Evolutionary conservation across 1,140 invertebrate species (phyloP).

Genomic region (Apocrypta bakeri): DNA sequence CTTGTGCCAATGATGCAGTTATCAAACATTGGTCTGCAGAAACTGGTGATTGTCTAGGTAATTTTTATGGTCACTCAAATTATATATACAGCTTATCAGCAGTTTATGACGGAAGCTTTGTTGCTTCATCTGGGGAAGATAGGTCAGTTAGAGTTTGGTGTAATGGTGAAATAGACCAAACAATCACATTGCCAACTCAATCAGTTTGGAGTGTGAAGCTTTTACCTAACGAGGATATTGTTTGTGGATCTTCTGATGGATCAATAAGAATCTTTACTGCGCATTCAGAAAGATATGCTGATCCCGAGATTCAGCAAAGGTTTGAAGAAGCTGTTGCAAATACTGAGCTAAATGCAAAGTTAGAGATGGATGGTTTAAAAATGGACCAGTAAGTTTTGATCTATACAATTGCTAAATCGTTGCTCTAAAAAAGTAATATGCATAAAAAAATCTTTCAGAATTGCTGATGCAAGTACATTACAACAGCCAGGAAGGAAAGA

Average conservation of each 20-base stretch:
- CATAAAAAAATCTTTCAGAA: conserved; percentile 65
- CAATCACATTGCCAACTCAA: conserved; percentile 86
- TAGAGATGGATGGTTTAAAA: conserved; percentile 88
- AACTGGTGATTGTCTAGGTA: conserved; percentile 84
- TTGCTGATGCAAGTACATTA: conserved; percentile 86
- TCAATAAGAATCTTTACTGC: conserved; percentile 89
- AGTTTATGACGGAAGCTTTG: conserved; percentile 52
- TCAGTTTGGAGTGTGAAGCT: conserved; percentile 92
- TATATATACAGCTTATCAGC: conserved; percentile 82
- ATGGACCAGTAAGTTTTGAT: conserved; percentile 79
- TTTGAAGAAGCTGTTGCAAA: conserved; percentile 84
- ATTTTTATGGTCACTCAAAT: conserved; percentile 87
- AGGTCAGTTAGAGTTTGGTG: conserved; percentile 90
- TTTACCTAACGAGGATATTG: conserved; percentile 90
- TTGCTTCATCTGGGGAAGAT: conserved; percentile 91
- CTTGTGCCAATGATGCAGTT: conserved; percentile 93
- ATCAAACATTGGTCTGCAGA: conserved; percentile 86
- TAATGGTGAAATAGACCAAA: conserved; percentile 79
- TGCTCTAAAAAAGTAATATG: neutral
- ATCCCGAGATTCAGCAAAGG: conserved; percentile 76
- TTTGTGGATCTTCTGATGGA: conserved; percentile 92
- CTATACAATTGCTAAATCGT: neutral
- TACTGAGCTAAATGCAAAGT: conserved; percentile 76
- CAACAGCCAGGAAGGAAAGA: conserved; percentile 86
- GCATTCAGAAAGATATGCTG: conserved; percentile 80